Evolutionary conservation across 2,888 invertebrate species (phyloP), one percentile per base, ranked within the genome.

Genomic region (Drosophila koepferae): DNA sequence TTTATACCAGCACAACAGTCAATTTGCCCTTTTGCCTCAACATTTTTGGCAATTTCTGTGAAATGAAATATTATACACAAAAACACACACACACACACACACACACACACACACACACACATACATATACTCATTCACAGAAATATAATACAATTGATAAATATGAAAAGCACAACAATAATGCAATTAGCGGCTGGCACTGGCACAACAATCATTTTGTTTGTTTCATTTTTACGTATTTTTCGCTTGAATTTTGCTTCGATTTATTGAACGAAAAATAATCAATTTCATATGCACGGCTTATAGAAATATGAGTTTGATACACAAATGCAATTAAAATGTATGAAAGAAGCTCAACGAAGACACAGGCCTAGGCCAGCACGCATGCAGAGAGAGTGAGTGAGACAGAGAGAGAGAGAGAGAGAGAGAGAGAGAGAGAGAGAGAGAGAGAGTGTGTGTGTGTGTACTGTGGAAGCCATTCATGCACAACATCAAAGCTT

Each of bases 221-320:
- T 77, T 71, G 62, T 63, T 14, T 55, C 31, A 48, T 65, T 76
- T 71, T 79, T 82, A 82, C 85, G 88, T 73, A 76, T 72, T 79
- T 87, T 85, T 88, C 88, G 85, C 65, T 85, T 90, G 82, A 85
- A 90, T 85, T 85, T 85, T 85, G 86, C 84, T 88, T 70, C 72
- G 61, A 71, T 82, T 82, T 90, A 90, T 85, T 8, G 51, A 23
- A 3, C 38, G 38, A 3, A 9, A 54, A 38, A 38, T 36, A 38
- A 38, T 18, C 28, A 43, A 46, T 31, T 43, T n/a, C 63, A 58
- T 23, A 46, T 12, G 48, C 46, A 31, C 49, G 40, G 53, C 62
- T 44, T 66, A 80, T 73, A 75, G 73, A 90, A 85, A 87, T 90
- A 88, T 73, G 83, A 80, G 77, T 86, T 86, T 80, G 86, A 82